Percentiles rank a stretch among this genome's conserved stretches.
Evolutionary conservation across 2,888 invertebrate species (phyloP).

Genomic region (Zaprionus lineosus): DNA sequence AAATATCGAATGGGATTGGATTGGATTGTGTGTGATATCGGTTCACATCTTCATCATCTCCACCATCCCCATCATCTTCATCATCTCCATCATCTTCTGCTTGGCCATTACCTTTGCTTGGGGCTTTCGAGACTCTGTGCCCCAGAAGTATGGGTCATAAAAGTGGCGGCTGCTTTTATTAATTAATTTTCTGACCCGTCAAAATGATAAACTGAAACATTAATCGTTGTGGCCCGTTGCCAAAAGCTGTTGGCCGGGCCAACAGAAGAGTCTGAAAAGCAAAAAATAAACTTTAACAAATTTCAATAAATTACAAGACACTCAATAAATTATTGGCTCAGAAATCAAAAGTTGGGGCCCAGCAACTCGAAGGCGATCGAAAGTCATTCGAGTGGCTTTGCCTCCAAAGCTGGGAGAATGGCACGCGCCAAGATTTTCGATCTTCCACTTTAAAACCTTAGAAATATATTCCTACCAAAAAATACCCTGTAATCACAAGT

Average conservation of each 20-base stretch:
- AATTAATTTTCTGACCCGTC: slow-evolving; percentile 46
- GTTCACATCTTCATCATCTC: no score
- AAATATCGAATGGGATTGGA: no score
- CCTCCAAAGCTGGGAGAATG: no score
- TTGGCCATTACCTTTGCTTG: no score
- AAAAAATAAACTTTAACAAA: slow-evolving; percentile 22
- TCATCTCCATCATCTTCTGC: no score
- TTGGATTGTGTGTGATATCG: no score
- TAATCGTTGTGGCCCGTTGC: slow-evolving; percentile 39
- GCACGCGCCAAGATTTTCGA: slow-evolving; percentile 32
- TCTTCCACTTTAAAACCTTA: no score
- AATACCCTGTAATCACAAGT: no score
- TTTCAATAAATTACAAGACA: slow-evolving; percentile 33
- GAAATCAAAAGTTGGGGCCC: no score
- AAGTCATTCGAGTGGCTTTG: slow-evolving; percentile 20
- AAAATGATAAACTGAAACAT: slow-evolving; percentile 25
- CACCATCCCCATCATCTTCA: no score
- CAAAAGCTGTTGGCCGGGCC: slow-evolving; percentile 16
- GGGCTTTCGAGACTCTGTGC: no score
- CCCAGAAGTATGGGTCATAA: slow-evolving; percentile 43
- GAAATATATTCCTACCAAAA: no score
- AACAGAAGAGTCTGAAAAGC: background rate
- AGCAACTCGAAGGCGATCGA: slow-evolving; percentile 18
- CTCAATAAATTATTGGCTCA: background rate
- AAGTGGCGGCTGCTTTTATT: slow-evolving; percentile 22